These are phyloP conservation scores for Wasmannia auropunctata DNA, from an alignment of 1,140 invertebrate genomes.

Conservation along the genomic window DNA sequence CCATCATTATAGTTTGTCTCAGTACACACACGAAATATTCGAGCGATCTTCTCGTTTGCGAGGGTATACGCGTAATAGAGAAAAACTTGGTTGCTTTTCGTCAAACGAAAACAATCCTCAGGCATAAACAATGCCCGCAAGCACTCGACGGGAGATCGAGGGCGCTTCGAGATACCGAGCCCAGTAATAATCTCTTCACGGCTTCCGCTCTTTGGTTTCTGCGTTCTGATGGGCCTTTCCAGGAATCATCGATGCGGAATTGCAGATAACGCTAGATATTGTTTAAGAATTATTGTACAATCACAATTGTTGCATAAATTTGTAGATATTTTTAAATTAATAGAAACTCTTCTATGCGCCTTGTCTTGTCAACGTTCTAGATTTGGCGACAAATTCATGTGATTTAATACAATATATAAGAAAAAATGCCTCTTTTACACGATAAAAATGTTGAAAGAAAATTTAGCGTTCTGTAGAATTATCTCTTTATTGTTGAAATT, in stretches of 20 bases:
- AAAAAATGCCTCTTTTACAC: background rate
- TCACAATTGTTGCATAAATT: conserved; percentile 4
- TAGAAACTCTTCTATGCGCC: background rate
- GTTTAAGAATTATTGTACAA: conserved; percentile 63
- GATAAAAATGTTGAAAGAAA: background rate
- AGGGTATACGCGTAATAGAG: conserved; percentile 1
- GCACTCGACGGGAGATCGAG: conserved; percentile 57
- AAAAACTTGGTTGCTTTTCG: conserved; percentile 31
- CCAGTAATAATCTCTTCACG: conserved; percentile 70
- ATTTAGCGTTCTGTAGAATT: background rate
- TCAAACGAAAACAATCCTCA: conserved; percentile 68
- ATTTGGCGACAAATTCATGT: background rate
- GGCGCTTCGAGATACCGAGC: conserved; percentile 52
- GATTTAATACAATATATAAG: background rate
- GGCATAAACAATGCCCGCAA: conserved; percentile 61
- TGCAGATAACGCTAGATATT: conserved; percentile 59
- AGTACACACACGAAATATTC: background rate
- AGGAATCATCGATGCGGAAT: conserved; percentile 55
- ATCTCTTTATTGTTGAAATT: background rate
- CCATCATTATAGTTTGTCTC: background rate
- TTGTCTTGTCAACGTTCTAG: background rate
- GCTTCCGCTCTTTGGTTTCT: conserved; percentile 64
- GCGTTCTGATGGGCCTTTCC: conserved; percentile 61
- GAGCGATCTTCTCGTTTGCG: conserved; percentile 54
- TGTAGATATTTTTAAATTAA: too few relatives aligned